Conservation (phyloP, 64 coral and sea anemone species). For the Porites lutea region DNA sequence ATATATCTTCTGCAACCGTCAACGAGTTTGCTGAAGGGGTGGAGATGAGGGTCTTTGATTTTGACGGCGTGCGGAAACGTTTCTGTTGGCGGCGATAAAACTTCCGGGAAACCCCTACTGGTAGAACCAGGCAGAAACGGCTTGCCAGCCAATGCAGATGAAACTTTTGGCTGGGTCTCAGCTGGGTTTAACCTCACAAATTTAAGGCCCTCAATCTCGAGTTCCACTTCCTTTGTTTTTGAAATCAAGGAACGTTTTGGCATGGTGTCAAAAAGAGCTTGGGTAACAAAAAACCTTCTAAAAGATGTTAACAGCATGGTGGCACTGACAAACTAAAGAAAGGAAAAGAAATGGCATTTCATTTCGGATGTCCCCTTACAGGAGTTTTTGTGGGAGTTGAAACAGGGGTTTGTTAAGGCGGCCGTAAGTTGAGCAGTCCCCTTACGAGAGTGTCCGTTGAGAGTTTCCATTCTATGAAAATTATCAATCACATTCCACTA, state of each 20-base stretch:
- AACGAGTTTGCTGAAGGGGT: neutral
- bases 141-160: constrained; percentile 38
- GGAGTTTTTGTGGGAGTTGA: neutral
- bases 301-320: constrained; percentile 1
- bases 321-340: neutral
- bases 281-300: neutral
- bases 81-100: constrained; percentile 18
- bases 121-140: constrained; percentile 55
- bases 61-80: constrained; percentile 50
- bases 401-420: too few relatives aligned
- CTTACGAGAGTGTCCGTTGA: too few relatives aligned
- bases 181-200: neutral
- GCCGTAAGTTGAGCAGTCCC: too few relatives aligned
- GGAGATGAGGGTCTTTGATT: neutral
- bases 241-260: neutral
- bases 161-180: neutral
- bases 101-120: constrained; percentile 43
- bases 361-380: neutral
- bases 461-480: too few relatives aligned
- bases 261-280: neutral
- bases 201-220: too few relatives aligned
- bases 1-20: neutral
- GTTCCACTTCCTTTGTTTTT: neutral
- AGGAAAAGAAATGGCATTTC: neutral
- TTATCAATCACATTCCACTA: too few relatives aligned